Evolutionary conservation across 2,797 vertebrate species (phyloP).

Genomic region (Onychomys arenicola): DNA sequence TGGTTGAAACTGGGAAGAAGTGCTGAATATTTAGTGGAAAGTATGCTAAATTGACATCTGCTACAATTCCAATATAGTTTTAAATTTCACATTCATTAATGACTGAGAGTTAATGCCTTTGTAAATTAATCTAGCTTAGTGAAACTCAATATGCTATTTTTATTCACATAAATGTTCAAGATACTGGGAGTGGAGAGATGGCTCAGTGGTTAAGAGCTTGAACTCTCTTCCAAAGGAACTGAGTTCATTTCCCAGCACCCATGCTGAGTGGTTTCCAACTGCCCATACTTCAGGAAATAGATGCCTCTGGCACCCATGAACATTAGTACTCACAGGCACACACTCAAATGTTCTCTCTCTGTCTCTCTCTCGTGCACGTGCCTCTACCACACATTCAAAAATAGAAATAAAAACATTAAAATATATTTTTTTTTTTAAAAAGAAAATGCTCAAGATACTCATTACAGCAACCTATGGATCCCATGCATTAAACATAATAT

Average conservation of each 20-base stretch:
- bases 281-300: not conserved
- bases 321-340: not conserved
- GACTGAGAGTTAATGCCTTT: constrained; percentile 70
- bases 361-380: too few species aligned
- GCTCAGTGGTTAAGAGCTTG: not conserved
- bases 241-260: not conserved
- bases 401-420: not conserved
- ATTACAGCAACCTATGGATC: constrained; percentile 69
- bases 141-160: constrained; percentile 72
- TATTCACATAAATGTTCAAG: constrained; percentile 67
- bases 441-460: constrained; percentile 58
- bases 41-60: constrained; percentile 77
- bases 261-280: not conserved
- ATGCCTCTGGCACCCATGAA: not conserved
- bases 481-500: constrained; percentile 65
- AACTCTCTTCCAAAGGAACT: not conserved
- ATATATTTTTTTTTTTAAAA: not conserved
- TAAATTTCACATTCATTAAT: constrained; percentile 76
- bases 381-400: not conserved
- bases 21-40: constrained; percentile 70
- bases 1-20: constrained; percentile 63
- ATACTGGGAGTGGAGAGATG: constrained; percentile 24
- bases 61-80: constrained; percentile 69
- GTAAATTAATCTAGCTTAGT: constrained; percentile 69
- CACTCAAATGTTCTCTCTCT: too few species aligned